Evolutionary conservation across 2,113 vertebrate species (phyloP).

Genomic region (Monopterus albus): DNA sequence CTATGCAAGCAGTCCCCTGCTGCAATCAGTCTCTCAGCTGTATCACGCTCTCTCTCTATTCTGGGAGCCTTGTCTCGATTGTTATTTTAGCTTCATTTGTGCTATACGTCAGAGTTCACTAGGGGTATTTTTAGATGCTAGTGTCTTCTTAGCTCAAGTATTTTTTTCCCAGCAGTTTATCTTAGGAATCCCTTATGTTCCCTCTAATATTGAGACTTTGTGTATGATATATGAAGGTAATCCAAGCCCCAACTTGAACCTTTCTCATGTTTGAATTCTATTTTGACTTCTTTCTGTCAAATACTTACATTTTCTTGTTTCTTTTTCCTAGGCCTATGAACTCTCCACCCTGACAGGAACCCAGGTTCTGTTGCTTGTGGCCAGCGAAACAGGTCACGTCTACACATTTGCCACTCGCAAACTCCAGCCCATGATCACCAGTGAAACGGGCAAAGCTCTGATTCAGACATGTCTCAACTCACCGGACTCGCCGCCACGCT

Average conservation of each 20-base stretch:
- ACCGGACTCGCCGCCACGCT: conserved; percentile 95
- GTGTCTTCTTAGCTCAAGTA: conserved; percentile 22
- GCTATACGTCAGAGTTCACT: conserved; percentile 69
- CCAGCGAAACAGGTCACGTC: conserved; percentile 97
- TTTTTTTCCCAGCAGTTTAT: conserved; percentile 33
- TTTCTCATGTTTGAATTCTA: background rate
- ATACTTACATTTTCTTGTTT: conserved; percentile 2
- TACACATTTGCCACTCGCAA: conserved; percentile 98
- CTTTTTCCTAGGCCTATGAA: conserved; percentile 89
- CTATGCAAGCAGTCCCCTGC: conserved; percentile 26
- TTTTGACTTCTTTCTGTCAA: background rate
- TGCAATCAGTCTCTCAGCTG: conserved; percentile 60
- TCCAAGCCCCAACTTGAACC: conserved; percentile 19
- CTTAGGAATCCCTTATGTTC: conserved; percentile 12
- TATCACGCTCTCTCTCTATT: conserved; percentile 69
- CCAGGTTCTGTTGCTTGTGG: conserved; percentile 96
- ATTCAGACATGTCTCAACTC: conserved; percentile 99
- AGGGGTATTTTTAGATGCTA: conserved; percentile 54
- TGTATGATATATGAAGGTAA: conserved; percentile 11
- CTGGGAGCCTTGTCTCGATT: conserved; percentile 75
- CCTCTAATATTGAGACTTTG: conserved; percentile 4
- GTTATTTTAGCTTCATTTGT: conserved; percentile 71
- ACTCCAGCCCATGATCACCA: conserved; percentile 99
- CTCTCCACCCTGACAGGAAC: conserved; percentile 98
- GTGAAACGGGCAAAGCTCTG: conserved; percentile 97